phyloP scores from a whole-genome alignment of 2,888 invertebrate species.

The Lepidonotus clava region DNA sequence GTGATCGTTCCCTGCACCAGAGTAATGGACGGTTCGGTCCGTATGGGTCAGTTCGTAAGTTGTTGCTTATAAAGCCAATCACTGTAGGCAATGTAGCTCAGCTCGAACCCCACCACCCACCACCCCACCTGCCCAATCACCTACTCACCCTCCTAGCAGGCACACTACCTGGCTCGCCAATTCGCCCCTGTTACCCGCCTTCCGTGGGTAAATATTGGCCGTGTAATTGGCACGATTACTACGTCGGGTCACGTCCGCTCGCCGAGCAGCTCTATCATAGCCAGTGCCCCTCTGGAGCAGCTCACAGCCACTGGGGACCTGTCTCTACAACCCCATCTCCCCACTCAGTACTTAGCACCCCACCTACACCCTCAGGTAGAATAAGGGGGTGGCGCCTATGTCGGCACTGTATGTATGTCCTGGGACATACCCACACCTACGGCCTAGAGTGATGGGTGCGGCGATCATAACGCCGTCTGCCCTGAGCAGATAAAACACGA shows the following conservation, averaged over 20 bases:
- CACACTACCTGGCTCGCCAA: background rate
- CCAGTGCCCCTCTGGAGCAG: background rate
- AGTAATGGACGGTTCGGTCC: too few species aligned
- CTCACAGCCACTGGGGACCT: background rate
- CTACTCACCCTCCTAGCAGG: background rate
- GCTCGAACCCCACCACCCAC: background rate
- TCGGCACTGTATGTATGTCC: too few species aligned
- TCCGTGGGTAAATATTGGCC: background rate
- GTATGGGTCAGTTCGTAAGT: too few species aligned
- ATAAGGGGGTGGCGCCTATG: background rate
- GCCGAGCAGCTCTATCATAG: slow-evolving; percentile 2
- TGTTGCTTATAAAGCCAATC: background rate
- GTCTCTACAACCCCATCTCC: background rate
- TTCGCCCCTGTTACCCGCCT: too few species aligned
- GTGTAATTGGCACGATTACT: slow-evolving; percentile 44
- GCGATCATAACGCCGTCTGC: slow-evolving; percentile 6
- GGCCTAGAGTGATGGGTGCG: background rate
- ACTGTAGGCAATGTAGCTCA: background rate
- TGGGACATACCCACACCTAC: too few species aligned
- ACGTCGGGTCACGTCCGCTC: slow-evolving; percentile 16
- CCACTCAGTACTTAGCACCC: slow-evolving; percentile 15
- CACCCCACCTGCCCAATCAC: background rate
- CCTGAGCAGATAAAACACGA: slow-evolving; percentile 1
- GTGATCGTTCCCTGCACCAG: too few species aligned
- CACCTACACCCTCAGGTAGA: background rate